Base-by-base conservation (phyloP, 2,888 invertebrate genomes). In the Melieria omissa region DNA sequence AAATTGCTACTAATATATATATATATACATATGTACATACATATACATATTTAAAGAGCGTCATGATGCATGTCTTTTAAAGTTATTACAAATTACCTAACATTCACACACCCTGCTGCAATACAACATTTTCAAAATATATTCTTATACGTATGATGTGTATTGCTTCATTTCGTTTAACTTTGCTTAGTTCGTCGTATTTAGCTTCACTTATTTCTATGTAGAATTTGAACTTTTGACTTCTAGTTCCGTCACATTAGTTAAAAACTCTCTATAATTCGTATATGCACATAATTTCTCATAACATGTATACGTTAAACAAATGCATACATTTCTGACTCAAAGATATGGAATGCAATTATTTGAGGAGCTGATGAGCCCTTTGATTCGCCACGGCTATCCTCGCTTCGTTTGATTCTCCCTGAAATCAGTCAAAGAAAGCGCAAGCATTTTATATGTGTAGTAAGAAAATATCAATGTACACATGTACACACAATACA, bases 361-460 rank as follows among this genome's bases (percentile, higher is more conserved):
- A 94, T 92, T 96, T 96, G 89, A 97, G 93, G 86, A 98, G 93
- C 89, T 97, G 97, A 90, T 96, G 95, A 86, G 98, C 97, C 85
- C 97, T 93, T 89, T 97, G 95, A 90, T 98, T 98, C 86, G 98
- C 98, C 88, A 95, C 94, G 88, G 93, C 93, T 93, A 98, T 97
- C 90, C 97, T 94, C 86, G 94, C 93, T 90, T 96, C 95, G 89
- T 98, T 98, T 82, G 97, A 95, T 89, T 94, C 93, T 82, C 93
- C 95, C 92, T 93, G 87, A 3, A 65, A 67, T 10, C 10, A 45
- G 46, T 45, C 4, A 58, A 57, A 57, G 16, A 2, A n/a, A 14
- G 57, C 12, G 14, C 14, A 58, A 10, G n/a, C 10, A 58, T 14
- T 52, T 16, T 54, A 3, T 29, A 29, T 29, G 29, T 4, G 44